Evolutionary conservation across 2,888 invertebrate genomes (phyloP), one percentile per base, ranked within the genome.

Genomic region (Epinotia demarniana): DNA sequence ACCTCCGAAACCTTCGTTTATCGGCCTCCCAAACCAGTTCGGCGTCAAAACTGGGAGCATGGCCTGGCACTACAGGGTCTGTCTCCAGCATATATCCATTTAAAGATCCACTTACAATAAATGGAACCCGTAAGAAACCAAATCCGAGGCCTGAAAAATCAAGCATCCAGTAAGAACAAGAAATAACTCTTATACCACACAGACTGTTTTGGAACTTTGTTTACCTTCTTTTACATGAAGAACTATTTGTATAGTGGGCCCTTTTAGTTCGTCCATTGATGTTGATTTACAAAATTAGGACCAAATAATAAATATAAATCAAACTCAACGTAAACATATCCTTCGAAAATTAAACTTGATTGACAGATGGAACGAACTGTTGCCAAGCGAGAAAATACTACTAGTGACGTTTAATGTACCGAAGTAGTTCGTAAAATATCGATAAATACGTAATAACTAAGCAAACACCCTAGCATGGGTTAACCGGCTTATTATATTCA

Each of bases 21-120:
- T 96, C 96, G 3, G 96, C 96, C 87, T 97, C 97, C 97, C 97
- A 97, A 69, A 97, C 95, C 73, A 97, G 95, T 85, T 97, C 96
- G 27, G 96, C 96, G 78, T 96, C 96, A 85, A 97, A 97, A 62
- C 95, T 89, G 0, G 96, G 96, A 73, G 94, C 90, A 64, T 95
- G 94, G 46, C 93, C 91, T 0, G 96, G 93, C 2, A 95, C 92
- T 11, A 95, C 94, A 16, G 95, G 93, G 83, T 97, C 96, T 0
- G 97, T 96, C 87, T 97, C 96, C 81, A 96, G 88, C 84, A 95
- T 95, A 79, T 96, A 95, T 0, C 96, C 95, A 90, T 96, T 96
- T 4, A 96, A 86, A 58, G 96, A 95, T 3, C 96, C 96, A 78
- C 94, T 94, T 55, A 96, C 93, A 27, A 95, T 84, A 61, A 95